These are phyloP conservation scores for Bombycilla garrulus DNA, from an alignment of 2,113 vertebrate genomes.

Conservation along the genomic window DNA sequence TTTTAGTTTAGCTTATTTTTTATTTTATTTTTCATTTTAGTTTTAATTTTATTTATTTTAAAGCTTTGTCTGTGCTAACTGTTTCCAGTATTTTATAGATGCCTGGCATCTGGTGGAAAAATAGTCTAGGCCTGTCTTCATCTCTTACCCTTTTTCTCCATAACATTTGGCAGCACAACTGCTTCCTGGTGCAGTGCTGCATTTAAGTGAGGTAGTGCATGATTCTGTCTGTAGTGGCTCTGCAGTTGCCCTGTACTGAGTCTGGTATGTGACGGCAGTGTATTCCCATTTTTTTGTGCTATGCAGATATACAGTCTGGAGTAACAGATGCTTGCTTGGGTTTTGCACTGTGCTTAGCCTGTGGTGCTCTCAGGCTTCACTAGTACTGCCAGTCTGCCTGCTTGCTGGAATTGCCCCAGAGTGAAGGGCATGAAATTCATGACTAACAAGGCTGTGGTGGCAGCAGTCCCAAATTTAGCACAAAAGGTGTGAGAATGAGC, in stretches of 20 bases:
- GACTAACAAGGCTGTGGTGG: background rate
- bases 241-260: background rate
- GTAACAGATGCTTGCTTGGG: background rate
- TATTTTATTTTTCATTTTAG: background rate
- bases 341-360: background rate
- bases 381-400: background rate
- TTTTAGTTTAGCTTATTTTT: background rate
- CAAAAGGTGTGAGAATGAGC: background rate
- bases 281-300: background rate
- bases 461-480: background rate
- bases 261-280: background rate
- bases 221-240: background rate
- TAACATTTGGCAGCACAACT: background rate
- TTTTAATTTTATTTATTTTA: background rate
- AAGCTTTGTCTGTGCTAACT: background rate
- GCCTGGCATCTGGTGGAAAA: background rate
- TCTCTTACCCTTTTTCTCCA: background rate
- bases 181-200: background rate
- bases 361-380: fast-evolving
- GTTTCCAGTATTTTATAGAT: background rate
- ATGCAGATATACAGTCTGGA: fast-evolving
- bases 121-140: background rate
- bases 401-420: background rate
- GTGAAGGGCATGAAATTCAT: background rate
- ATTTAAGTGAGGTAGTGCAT: background rate